These are phyloP conservation scores for Uria aalge DNA, from an alignment of 2,113 vertebrate species.

Conservation along the genomic window DNA sequence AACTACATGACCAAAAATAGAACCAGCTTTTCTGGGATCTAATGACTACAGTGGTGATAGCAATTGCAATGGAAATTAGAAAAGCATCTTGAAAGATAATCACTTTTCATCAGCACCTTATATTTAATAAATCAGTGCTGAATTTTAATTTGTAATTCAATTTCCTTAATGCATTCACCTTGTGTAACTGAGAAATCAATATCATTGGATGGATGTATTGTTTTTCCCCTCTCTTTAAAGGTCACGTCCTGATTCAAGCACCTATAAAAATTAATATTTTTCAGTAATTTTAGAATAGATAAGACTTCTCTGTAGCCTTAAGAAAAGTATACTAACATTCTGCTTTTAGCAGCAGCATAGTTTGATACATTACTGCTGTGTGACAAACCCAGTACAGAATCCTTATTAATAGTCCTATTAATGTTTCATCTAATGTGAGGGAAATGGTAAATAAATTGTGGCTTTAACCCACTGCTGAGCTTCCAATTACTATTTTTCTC, in stretches of 20 bases:
- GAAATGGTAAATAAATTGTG: slow-evolving; percentile 60
- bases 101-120: slow-evolving; percentile 24
- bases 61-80: slow-evolving; percentile 7
- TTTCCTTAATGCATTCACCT: slow-evolving; percentile 16
- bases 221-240: slow-evolving; percentile 3
- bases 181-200: not conserved
- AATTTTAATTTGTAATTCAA: slow-evolving; percentile 39
- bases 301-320: not conserved
- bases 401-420: slow-evolving; percentile 52
- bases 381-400: not conserved
- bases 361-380: not conserved
- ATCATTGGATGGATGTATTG: not conserved
- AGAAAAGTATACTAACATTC: not conserved
- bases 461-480: slow-evolving; percentile 43
- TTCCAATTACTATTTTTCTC: slow-evolving; percentile 68
- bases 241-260: not conserved
- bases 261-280: not conserved
- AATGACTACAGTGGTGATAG: not conserved
- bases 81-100: not conserved
- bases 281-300: not conserved
- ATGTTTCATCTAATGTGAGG: not conserved
- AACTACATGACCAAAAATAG: not conserved
- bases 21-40: not conserved
- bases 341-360: not conserved
- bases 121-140: slow-evolving; percentile 43